Percentiles rank a stretch among this genome's conserved stretches.
These are phyloP conservation scores for Heterodera schachtii DNA, from an alignment of 1,140 invertebrate species.

Conservation along the genomic window DNA sequence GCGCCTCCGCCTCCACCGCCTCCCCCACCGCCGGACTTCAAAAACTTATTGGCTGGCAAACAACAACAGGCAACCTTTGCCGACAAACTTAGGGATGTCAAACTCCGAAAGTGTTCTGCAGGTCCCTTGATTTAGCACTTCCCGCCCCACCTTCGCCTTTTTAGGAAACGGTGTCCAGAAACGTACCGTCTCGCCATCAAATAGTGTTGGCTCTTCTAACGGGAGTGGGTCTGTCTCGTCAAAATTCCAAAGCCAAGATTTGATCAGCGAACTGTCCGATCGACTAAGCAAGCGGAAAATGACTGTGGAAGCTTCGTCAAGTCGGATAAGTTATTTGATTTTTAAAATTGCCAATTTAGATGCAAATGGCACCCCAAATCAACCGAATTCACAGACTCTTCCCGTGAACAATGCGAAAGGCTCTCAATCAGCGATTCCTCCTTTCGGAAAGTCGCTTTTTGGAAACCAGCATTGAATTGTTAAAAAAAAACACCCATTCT, in stretches of 20 bases:
- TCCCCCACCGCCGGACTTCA: conserved; percentile 13
- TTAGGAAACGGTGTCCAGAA: background rate
- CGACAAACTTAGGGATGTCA: background rate
- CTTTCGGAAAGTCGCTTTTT: background rate
- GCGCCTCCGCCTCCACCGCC: too few species aligned
- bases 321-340: background rate
- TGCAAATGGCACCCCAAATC: conserved; percentile 12
- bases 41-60: conserved; percentile 7
- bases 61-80: background rate
- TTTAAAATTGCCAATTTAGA: background rate
- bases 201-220: background rate
- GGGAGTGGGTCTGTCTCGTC: background rate
- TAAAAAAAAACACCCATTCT: too few species aligned
- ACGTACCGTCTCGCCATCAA: background rate
- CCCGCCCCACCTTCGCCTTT: background rate
- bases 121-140: background rate
- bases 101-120: background rate
- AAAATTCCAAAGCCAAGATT: background rate
- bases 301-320: conserved; percentile 2
- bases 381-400: background rate
- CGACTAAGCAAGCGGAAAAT: conserved; percentile 17
- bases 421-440: background rate
- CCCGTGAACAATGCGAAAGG: background rate
- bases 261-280: conserved; percentile 22
- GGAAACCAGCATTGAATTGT: too few species aligned